phyloP scores from a whole-genome alignment of 1,140 invertebrate genomes.

The Zaprionus lachaisei region DNA sequence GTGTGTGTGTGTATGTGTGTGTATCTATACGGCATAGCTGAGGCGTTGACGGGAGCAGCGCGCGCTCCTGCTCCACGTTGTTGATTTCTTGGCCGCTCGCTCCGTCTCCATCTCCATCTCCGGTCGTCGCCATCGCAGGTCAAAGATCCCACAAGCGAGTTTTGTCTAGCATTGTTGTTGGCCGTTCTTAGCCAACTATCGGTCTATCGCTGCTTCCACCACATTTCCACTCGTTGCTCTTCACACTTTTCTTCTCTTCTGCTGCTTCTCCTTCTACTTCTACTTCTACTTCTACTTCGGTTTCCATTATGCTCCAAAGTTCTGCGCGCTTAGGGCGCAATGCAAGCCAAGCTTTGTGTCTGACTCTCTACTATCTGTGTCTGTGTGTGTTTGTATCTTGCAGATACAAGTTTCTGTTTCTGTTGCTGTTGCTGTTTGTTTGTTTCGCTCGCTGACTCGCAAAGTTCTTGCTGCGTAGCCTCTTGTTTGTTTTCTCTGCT shows the following conservation, averaged over 20 bases:
- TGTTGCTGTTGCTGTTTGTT: slow-evolving; percentile 77
- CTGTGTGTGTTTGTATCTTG: slow-evolving; percentile 44
- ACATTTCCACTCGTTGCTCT: slow-evolving; percentile 54
- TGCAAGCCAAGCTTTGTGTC: slow-evolving; percentile 21
- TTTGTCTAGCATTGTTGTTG: slow-evolving; percentile 69
- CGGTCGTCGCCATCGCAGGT: slow-evolving; percentile 79
- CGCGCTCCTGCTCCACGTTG: slow-evolving; percentile 64
- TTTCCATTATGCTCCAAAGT: slow-evolving; percentile 47
- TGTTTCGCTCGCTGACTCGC: slow-evolving; percentile 71
- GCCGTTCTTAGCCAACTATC: slow-evolving; percentile 36
- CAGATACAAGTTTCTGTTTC: slow-evolving; percentile 55
- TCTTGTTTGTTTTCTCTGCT: slow-evolving; percentile 50
- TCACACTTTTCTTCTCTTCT: slow-evolving; percentile 35
- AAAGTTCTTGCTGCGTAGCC: slow-evolving; percentile 52
- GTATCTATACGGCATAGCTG: slow-evolving; percentile 46
- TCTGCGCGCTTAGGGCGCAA: slow-evolving; percentile 56
- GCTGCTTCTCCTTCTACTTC: slow-evolving; percentile 19
- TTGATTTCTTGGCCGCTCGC: slow-evolving; percentile 48
- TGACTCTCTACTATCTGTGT: slow-evolving; percentile 12
- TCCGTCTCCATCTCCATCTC: slow-evolving; percentile 31
- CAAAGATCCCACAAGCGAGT: slow-evolving; percentile 81
- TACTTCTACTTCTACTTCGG: slow-evolving; percentile 16
- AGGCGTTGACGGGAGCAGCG: slow-evolving; percentile 56
- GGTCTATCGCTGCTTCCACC: slow-evolving; percentile 58
- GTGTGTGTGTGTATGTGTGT: slow-evolving; percentile 34